Conservation (phyloP, 1,140 invertebrate genomes). For the Hirudo medicinalis region DNA sequence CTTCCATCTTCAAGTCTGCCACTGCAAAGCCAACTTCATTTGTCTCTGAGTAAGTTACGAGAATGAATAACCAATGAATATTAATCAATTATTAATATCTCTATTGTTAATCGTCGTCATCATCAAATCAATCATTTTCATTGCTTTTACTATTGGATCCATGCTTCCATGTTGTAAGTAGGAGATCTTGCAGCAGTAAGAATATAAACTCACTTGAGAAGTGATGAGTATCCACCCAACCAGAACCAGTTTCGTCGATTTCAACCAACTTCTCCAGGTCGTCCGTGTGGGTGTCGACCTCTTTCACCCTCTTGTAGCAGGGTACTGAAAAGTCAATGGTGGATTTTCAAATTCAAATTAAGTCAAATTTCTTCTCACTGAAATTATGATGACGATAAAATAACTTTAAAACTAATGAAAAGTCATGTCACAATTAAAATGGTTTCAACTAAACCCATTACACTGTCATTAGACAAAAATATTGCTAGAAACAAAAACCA, state of each 20-base stretch:
- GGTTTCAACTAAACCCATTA: not conserved
- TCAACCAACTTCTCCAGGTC: conserved; percentile 55
- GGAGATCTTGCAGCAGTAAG: too few species aligned
- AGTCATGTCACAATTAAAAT: too few species aligned
- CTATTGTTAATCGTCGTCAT: too few species aligned
- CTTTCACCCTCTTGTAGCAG: conserved; percentile 80
- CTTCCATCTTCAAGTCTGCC: conserved; percentile 13
- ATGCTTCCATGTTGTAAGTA: too few species aligned
- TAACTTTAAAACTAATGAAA: too few species aligned
- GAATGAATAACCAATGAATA: too few species aligned
- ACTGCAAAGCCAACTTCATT: conserved; percentile 11
- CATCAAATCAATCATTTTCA: too few species aligned
- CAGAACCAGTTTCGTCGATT: conserved; percentile 71
- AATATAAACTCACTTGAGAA: conserved; percentile 45
- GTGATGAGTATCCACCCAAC: conserved; percentile 98
- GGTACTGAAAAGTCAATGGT: conserved; percentile 41
- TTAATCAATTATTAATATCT: too few species aligned
- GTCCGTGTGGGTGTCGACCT: conserved; percentile 49
- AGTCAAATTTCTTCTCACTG: too few species aligned
- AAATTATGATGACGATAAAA: too few species aligned
- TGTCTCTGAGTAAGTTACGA: not conserved
- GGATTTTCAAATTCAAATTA: too few species aligned
- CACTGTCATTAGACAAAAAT: not conserved
- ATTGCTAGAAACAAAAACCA: conserved; percentile 10
- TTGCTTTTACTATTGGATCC: too few species aligned